These are phyloP conservation scores for Xerus rutilus DNA, from an alignment of 2,797 vertebrate species.

Conservation along the genomic window DNA sequence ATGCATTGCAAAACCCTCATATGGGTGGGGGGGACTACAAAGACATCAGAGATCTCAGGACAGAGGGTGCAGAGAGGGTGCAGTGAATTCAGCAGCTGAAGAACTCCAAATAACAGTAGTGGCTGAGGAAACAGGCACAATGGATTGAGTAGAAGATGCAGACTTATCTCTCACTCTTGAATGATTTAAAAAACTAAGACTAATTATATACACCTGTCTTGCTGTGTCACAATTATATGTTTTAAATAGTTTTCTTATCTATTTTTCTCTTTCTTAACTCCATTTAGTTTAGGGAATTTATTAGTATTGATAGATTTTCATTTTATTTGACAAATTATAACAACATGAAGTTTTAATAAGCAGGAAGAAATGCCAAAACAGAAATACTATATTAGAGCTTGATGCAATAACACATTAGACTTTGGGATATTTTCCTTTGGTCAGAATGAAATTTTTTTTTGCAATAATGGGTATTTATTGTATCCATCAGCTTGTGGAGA, in stretches of 20 bases:
- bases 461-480: not conserved
- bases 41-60: not conserved
- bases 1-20: not conserved
- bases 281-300: not conserved
- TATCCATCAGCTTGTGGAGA: not conserved
- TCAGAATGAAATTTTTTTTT: not conserved
- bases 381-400: not conserved
- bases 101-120: not conserved
- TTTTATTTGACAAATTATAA: not conserved
- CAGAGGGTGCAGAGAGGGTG: not conserved
- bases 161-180: not conserved
- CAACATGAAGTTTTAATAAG: not conserved
- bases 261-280: not conserved
- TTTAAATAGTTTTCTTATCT: not conserved
- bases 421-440: not conserved
- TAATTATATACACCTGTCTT: not conserved
- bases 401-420: not conserved
- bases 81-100: not conserved
- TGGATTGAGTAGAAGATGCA: too few relatives aligned
- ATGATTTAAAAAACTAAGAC: not conserved
- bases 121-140: not conserved
- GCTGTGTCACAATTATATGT: not conserved
- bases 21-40: not conserved
- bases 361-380: not conserved
- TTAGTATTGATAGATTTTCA: not conserved